Evolutionary conservation across 2,797 vertebrate genomes (phyloP), one percentile per base, ranked within the genome.

Genomic region (Tenualosa thibaudeaui): DNA sequence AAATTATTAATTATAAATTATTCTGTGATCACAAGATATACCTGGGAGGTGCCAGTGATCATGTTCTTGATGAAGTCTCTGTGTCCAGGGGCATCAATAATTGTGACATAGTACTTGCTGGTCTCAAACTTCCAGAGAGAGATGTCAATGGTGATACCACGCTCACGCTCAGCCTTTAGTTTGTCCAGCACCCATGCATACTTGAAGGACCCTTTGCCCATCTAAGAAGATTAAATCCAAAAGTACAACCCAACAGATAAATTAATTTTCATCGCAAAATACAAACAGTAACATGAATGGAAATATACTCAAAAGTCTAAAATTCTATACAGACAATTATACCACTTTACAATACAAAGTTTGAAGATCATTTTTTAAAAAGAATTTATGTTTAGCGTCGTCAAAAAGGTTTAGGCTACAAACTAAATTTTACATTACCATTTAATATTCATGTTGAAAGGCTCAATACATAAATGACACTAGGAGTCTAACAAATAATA

Each of bases 51-150:
- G 37, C 96, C 96, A 46, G 96, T 96, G 93, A 96, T 96, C 96
- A 96, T 95, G 93, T 96, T 96, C 93, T 96, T 96, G 94, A 97
- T 96, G 90, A 97, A 97, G 78, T 97, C 95, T 75, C 94, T 93
- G 93, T 96, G 96, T 82, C 96, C 95, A 2, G 95, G 95, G 54
- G 95, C 95, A 88, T 96, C 94, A 49, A 96, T 96, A 92, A 96
- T 96, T 88, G 95, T 96, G 88, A 96, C 94, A 17, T 94, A 96
- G 89, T 95, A 95, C 84, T 89, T 96, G 83, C 62, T 49, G 82
- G 95, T 96, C 92, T 96, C 94, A 3, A 97, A 96, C 89, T 96
- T 96, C 95, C 96, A 96, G 31, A 95, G 93, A 86, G 96, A 94
- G 7, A 97, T 96, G 82, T 97, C 94, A 0, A 96, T 96, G 91